Conservation (phyloP, 2,113 vertebrate genomes). For the Oostethus manadensis region DNA sequence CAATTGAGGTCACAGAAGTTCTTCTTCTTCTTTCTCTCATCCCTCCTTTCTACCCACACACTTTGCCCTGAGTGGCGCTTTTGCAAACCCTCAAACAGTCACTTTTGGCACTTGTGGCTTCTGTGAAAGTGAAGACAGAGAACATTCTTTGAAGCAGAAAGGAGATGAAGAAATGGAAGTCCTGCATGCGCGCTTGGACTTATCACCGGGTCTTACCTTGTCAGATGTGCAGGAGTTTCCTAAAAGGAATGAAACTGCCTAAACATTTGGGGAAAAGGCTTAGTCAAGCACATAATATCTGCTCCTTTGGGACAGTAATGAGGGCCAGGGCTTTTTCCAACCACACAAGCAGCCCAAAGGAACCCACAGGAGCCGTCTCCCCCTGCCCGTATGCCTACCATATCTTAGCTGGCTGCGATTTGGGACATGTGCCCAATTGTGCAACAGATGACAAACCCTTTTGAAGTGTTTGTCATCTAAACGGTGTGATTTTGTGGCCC, state of each 20-base stretch:
- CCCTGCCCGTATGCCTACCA: background rate
- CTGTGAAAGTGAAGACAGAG: background rate
- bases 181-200: constrained; percentile 15
- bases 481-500: constrained; percentile 58
- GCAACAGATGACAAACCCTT: constrained; percentile 50
- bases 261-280: constrained; percentile 24
- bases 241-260: constrained; percentile 28
- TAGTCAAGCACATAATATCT: constrained; percentile 35
- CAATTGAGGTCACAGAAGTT: constrained; percentile 56
- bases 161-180: constrained; percentile 25
- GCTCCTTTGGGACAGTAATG: constrained; percentile 41
- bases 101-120: constrained; percentile 49
- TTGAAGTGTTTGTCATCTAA: constrained; percentile 64
- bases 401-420: constrained; percentile 15
- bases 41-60: constrained; percentile 49
- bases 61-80: constrained; percentile 48
- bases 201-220: constrained; percentile 20
- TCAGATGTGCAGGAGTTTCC: constrained; percentile 19
- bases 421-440: constrained; percentile 39
- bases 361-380: background rate
- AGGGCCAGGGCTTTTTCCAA: constrained; percentile 39
- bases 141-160: constrained; percentile 39
- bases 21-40: constrained; percentile 48
- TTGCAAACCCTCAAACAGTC: constrained; percentile 47
- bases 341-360: constrained; percentile 31